Evolutionary conservation across 2,113 vertebrate genomes (phyloP), one percentile per base, ranked within the genome.

Genomic region (Meles meles): DNA sequence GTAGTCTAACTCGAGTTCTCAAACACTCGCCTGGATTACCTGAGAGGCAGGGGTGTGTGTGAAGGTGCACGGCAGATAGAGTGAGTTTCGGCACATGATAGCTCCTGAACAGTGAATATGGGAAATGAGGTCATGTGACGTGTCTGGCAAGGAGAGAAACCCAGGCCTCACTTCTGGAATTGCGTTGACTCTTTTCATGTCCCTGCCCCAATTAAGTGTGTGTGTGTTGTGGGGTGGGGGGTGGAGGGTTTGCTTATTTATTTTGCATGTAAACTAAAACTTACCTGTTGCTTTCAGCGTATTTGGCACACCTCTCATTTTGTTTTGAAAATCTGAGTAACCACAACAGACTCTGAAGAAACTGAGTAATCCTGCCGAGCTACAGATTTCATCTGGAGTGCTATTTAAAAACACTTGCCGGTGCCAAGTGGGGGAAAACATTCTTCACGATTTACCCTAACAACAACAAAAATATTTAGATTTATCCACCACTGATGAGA

Each of bases 261-360:
- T 83, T 89, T 52, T 82, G 31, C 39, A 2, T 31, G n/a, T 42
- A 17, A 4, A 88, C 82, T 95, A 25, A 77, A 47, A 23, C 59
- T 77, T 65, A 81, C 72, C 42, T 67, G 29, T 97, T 29, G 5
- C 23, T 89, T 85, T 91, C n/a, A 52, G 71, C 61, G 74, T 69
- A 88, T 52, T 89, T 77, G 82, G 27, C 71, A 65, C 29, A 80
- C 37, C 61, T 94, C 42, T 61, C 27, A 27, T 86, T 88, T 74
- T 21, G 42, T 47, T 88, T 47, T 80, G 39, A 61, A 77, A 34
- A 34, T 61, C 47, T n/a, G 47, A 72, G 57, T 91, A 76, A 57
- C 57, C 79, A 6, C 67, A 47, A 82, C 61, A 84, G 55, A 52
- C 65, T 67, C 61, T 87, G 55, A 79, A 94, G 76, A 90, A n/a